Conservation (phyloP, 2,888 invertebrate genomes). For the Lasioglossum zephyrum region DNA sequence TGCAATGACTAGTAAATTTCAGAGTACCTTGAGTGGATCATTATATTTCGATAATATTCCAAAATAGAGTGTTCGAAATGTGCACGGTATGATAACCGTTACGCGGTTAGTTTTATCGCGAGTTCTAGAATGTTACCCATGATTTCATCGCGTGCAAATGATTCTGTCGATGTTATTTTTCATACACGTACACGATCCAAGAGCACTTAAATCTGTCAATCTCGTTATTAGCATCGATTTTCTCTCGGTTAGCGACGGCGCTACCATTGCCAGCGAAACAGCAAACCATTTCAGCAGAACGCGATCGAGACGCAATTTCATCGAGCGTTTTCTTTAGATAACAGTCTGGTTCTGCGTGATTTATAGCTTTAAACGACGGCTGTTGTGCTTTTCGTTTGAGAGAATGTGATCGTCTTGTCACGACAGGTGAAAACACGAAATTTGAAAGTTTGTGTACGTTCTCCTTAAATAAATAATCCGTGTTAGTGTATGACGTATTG, state of each 20-base stretch:
- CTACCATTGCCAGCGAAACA: background rate
- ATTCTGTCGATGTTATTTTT: constrained; percentile 5
- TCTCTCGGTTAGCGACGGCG: background rate
- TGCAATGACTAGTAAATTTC: background rate
- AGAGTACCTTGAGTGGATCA: background rate
- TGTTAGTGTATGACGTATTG: background rate
- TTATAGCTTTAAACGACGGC: constrained; percentile 24
- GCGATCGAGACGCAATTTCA: constrained; percentile 38
- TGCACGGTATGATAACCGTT: background rate
- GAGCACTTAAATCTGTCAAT: constrained; percentile 22
- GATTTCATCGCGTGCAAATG: constrained; percentile 30
- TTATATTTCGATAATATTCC: background rate
- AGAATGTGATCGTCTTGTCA: background rate
- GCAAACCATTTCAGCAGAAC: background rate
- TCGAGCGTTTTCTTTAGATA: constrained; percentile 25
- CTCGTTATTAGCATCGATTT: constrained; percentile 35
- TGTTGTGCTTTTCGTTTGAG: constrained; percentile 7
- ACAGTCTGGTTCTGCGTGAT: constrained; percentile 15
- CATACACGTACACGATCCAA: background rate
- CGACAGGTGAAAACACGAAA: background rate
- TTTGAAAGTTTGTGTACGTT: background rate
- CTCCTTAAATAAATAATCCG: background rate
- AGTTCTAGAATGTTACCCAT: constrained; percentile 20
- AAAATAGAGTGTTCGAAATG: background rate
- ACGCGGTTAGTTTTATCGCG: background rate